Conservation (phyloP, 2,888 invertebrate genomes). For the Troilus luridus region DNA sequence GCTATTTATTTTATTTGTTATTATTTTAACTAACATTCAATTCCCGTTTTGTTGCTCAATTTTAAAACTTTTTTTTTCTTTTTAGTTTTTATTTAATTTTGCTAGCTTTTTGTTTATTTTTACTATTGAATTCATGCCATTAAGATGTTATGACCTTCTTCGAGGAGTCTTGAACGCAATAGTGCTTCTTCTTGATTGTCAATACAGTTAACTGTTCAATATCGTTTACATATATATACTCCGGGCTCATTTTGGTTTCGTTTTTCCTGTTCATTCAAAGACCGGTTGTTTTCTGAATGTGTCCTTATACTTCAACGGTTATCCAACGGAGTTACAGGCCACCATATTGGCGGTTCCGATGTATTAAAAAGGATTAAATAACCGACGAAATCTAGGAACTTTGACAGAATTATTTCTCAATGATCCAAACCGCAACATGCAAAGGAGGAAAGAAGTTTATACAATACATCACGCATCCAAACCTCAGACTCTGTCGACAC, state of each 20-base stretch:
- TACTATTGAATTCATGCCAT: too few species aligned
- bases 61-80: too few species aligned
- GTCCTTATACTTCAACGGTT: neutral
- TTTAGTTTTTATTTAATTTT: too few species aligned
- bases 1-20: too few species aligned
- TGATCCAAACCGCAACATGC: neutral
- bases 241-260: neutral
- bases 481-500: neutral
- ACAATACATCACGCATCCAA: neutral
- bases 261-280: neutral
- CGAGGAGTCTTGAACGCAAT: too few species aligned
- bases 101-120: too few species aligned
- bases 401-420: neutral
- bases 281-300: neutral
- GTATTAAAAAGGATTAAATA: neutral
- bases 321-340: neutral
- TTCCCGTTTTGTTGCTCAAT: too few species aligned
- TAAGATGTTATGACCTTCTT: too few species aligned
- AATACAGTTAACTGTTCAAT: too few species aligned
- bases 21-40: too few species aligned
- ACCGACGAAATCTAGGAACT: neutral
- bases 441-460: neutral
- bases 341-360: neutral
- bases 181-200: too few species aligned
- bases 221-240: too few species aligned